A percentile compares a stretch with the other conserved stretches of the same genome.
These are phyloP conservation scores for Bombus superbus DNA, from an alignment of 1,140 invertebrate species.

Conservation along the genomic window DNA sequence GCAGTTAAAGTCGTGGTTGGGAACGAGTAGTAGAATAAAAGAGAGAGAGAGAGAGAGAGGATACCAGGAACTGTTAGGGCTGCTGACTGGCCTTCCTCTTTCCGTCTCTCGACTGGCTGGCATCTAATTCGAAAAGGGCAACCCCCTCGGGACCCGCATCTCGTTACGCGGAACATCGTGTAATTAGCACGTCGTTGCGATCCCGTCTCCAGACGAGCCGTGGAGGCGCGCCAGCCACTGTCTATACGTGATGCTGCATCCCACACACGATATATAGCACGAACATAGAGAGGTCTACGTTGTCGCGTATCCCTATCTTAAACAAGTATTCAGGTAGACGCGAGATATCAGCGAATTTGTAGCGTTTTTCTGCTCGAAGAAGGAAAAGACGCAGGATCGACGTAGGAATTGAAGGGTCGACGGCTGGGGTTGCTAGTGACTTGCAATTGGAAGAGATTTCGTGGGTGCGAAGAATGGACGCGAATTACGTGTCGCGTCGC, in stretches of 20 bases:
- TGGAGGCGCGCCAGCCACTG: slow-evolving; percentile 10
- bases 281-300: neutral
- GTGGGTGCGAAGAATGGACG: too few relatives aligned
- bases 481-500: neutral
- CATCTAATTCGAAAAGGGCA: slow-evolving; percentile 65
- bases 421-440: neutral
- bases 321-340: neutral
- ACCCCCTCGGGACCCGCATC: slow-evolving; percentile 76
- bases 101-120: slow-evolving; percentile 40
- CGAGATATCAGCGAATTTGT: neutral
- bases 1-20: neutral
- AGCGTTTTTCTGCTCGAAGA: neutral
- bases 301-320: neutral
- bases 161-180: slow-evolving; percentile 80
- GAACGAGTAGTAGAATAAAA: neutral
- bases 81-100: slow-evolving; percentile 60
- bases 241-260: slow-evolving; percentile 64
- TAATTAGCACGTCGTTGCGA: slow-evolving; percentile 80
- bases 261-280: neutral
- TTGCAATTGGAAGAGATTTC: too few relatives aligned
- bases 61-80: slow-evolving; percentile 68
- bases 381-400: neutral
- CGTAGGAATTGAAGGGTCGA: neutral
- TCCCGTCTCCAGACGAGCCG: slow-evolving; percentile 49
- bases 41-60: slow-evolving; percentile 21